Evolutionary conservation across 2,797 vertebrate genomes (phyloP).

Genomic region (Hemibagrus guttatus): DNA sequence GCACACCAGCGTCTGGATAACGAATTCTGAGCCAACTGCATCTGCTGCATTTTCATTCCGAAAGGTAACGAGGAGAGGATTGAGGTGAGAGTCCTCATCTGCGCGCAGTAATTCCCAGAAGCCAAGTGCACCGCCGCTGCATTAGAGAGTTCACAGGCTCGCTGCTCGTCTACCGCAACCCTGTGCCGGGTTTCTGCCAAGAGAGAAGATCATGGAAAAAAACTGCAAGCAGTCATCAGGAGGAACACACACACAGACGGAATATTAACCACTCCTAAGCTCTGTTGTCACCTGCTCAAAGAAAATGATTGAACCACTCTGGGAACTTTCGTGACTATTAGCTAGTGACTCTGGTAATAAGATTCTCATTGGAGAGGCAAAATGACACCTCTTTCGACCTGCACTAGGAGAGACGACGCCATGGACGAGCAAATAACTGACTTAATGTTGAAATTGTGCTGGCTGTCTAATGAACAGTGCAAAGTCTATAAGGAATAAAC

Average conservation of each 20-base stretch:
- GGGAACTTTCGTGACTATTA: slow-evolving; percentile 43
- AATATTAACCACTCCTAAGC: slow-evolving; percentile 46
- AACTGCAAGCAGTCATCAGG: slow-evolving; percentile 49
- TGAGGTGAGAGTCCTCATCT: slow-evolving; percentile 54
- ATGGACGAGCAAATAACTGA: slow-evolving; percentile 40
- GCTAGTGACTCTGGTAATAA: slow-evolving; percentile 42
- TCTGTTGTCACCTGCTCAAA: slow-evolving; percentile 49
- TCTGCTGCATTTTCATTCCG: slow-evolving; percentile 48
- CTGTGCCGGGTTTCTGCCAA: slow-evolving; percentile 28
- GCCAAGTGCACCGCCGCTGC: slow-evolving; percentile 23
- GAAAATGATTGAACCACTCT: slow-evolving; percentile 53
- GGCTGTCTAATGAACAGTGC: slow-evolving; percentile 18
- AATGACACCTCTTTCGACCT: slow-evolving; percentile 45
- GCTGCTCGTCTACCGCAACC: slow-evolving; percentile 44
- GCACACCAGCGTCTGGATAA: slow-evolving; percentile 3
- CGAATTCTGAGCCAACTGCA: slow-evolving; percentile 33
- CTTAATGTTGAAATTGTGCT: slow-evolving; percentile 15
- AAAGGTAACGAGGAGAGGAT: slow-evolving; percentile 57
- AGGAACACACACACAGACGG: slow-evolving; percentile 17
- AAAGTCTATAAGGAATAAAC: slow-evolving; percentile 27
- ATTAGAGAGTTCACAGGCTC: slow-evolving; percentile 46
- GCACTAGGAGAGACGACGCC: slow-evolving; percentile 33
- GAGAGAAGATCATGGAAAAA: slow-evolving; percentile 8
- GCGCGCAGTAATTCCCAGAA: slow-evolving; percentile 49
- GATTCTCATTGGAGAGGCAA: slow-evolving; percentile 44